A percentile compares a stretch with the other conserved stretches of the same genome.
Conservation (phyloP, 2,113 vertebrate species). For the Anas platyrhynchos region DNA sequence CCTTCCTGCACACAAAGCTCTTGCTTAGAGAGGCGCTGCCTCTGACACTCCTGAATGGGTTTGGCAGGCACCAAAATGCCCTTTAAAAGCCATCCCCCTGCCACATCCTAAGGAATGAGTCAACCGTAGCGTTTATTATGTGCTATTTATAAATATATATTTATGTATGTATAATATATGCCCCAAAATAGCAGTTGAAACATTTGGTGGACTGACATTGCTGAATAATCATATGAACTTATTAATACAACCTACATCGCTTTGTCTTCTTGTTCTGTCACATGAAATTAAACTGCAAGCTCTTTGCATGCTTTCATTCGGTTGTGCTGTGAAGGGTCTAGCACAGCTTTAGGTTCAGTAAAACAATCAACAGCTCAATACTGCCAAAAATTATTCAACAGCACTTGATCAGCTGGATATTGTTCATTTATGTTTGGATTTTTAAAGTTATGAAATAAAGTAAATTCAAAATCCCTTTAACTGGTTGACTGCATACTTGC, state of each 20-base stretch:
- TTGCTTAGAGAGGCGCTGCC: fast-evolving
- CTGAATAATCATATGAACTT: not conserved
- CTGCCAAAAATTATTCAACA: not conserved
- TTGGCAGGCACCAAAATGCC: not conserved
- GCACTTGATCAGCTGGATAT: not conserved
- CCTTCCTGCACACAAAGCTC: not conserved
- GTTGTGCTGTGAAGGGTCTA: not conserved
- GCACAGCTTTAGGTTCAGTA: not conserved
- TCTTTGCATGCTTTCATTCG: not conserved
- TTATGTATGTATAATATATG: not conserved
- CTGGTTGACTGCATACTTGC: not conserved
- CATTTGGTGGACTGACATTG: not conserved
- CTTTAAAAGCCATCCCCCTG: not conserved
- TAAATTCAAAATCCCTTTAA: not conserved
- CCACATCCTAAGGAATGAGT: not conserved
- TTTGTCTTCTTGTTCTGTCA: not conserved
- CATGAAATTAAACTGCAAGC: not conserved
- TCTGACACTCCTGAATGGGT: not conserved
- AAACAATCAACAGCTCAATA: not conserved
- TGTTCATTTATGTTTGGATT: not conserved
- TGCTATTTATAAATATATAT: too few species aligned
- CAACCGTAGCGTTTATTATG: not conserved
- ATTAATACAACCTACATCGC: not conserved
- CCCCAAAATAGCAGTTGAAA: not conserved
- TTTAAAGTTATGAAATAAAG: not conserved